These are phyloP conservation scores for Drosophila bifasciata DNA, from an alignment of 1,140 invertebrate species.

Conservation along the genomic window DNA sequence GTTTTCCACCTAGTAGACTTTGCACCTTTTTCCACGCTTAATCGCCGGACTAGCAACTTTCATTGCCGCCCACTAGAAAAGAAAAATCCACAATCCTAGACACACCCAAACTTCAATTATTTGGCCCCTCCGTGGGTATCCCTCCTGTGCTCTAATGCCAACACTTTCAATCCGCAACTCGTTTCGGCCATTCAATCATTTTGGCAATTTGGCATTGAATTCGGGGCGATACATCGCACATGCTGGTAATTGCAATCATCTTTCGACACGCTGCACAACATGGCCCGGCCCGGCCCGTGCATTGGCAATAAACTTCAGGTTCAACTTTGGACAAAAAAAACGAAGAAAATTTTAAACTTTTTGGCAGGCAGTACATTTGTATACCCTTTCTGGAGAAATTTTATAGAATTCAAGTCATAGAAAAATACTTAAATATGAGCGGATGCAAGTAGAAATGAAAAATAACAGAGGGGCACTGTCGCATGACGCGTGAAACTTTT, in stretches of 20 bases:
- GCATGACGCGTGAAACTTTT: too few relatives aligned
- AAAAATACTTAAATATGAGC: too few relatives aligned
- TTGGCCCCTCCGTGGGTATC: background rate
- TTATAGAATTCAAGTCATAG: too few relatives aligned
- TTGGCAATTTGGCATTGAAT: conserved; percentile 19
- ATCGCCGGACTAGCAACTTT: conserved; percentile 31
- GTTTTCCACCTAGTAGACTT: background rate
- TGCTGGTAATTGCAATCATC: conserved; percentile 66
- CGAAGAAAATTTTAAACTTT: background rate
- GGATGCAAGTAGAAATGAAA: too few relatives aligned
- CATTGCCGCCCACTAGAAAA: conserved; percentile 38
- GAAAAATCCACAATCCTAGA: conserved; percentile 8
- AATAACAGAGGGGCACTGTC: too few relatives aligned
- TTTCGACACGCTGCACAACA: conserved; percentile 49
- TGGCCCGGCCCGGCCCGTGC: background rate
- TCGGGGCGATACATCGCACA: conserved; percentile 30
- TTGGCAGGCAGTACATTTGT: background rate
- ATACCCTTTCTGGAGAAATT: background rate
- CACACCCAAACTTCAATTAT: conserved; percentile 30
- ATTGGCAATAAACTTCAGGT: conserved; percentile 56
- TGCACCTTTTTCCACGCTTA: conserved; percentile 3
- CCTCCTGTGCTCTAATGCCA: background rate
- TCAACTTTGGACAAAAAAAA: conserved; percentile 2
- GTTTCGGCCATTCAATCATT: conserved; percentile 45
- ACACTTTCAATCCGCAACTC: conserved; percentile 40